Conservation (phyloP, 2,888 invertebrate genomes). For the Drosophila maculinotata region DNA sequence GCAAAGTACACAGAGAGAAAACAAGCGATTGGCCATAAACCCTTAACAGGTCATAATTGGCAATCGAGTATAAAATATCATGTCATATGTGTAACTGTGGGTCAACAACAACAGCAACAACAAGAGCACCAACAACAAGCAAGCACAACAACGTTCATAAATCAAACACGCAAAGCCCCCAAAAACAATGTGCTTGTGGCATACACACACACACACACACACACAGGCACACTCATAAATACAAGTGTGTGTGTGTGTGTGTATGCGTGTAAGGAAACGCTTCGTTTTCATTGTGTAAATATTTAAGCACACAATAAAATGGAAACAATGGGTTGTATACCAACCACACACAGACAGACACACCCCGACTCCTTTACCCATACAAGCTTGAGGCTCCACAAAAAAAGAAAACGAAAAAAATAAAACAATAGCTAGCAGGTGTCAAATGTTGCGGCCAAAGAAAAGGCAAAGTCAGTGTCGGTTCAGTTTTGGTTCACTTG, state of each 20-base stretch:
- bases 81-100: slow-evolving; percentile 56
- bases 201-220: slow-evolving; percentile 16
- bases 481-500: slow-evolving; percentile 26
- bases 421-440: slow-evolving; percentile 64
- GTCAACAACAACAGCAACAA: slow-evolving; percentile 43
- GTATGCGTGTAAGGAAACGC: slow-evolving; percentile 49
- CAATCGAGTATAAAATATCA: slow-evolving; percentile 71
- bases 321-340: slow-evolving; percentile 54
- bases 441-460: slow-evolving; percentile 74
- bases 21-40: slow-evolving; percentile 48
- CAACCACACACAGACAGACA: slow-evolving; percentile 20
- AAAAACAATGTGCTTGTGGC: slow-evolving; percentile 51
- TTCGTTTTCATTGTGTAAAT: slow-evolving; percentile 76
- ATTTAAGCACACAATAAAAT: slow-evolving; percentile 77
- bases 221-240: slow-evolving; percentile 39
- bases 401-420: not conserved
- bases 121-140: slow-evolving; percentile 15
- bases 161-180: slow-evolving; percentile 62
- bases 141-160: slow-evolving; percentile 52
- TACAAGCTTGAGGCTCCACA: slow-evolving; percentile 17
- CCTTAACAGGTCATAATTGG: slow-evolving; percentile 76
- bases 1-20: not conserved
- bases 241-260: slow-evolving; percentile 16
- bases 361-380: not conserved
- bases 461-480: slow-evolving; percentile 65